Percentiles rank a stretch among this genome's conserved stretches.
Conservation (phyloP, 1,140 invertebrate genomes). For the Polyergus mexicanus region DNA sequence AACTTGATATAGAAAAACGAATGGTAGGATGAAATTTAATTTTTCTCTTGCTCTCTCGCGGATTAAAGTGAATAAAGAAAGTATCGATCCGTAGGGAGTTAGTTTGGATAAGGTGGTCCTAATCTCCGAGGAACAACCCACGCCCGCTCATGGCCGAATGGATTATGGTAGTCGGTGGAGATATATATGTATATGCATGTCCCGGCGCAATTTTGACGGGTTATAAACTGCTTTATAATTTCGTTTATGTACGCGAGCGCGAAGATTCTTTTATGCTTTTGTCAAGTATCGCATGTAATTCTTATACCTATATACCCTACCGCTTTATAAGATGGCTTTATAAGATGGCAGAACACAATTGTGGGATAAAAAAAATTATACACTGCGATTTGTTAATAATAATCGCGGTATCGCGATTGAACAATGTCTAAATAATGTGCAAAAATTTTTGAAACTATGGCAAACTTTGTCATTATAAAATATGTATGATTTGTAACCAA, state of each 20-base stretch:
- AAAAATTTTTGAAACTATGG: not conserved
- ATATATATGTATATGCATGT: constrained; percentile 1
- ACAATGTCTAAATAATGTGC: not conserved
- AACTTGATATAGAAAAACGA: constrained; percentile 6
- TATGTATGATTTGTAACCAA: not conserved
- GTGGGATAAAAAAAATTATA: not conserved
- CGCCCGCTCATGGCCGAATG: not conserved
- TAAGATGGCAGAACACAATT: not conserved
- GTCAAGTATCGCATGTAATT: constrained; percentile 50
- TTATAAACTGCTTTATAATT: constrained; percentile 35
- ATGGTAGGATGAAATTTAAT: constrained; percentile 15
- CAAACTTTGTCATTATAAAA: not conserved
- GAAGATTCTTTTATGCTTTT: not conserved
- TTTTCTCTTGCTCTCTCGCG: constrained; percentile 22
- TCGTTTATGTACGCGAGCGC: constrained; percentile 26
- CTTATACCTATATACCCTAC: constrained; percentile 14
- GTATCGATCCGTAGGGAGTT: constrained; percentile 35
- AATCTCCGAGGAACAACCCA: constrained; percentile 47
- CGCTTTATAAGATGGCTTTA: no score
- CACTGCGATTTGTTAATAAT: not conserved
- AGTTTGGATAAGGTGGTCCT: constrained; percentile 30
- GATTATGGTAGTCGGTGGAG: constrained; percentile 17
- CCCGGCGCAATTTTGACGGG: constrained; percentile 14
- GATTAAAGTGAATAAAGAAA: constrained; percentile 59
- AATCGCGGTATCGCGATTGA: not conserved